Evolutionary conservation across 2,113 vertebrate genomes (phyloP).

Genomic region (Saccopteryx leptura): DNA sequence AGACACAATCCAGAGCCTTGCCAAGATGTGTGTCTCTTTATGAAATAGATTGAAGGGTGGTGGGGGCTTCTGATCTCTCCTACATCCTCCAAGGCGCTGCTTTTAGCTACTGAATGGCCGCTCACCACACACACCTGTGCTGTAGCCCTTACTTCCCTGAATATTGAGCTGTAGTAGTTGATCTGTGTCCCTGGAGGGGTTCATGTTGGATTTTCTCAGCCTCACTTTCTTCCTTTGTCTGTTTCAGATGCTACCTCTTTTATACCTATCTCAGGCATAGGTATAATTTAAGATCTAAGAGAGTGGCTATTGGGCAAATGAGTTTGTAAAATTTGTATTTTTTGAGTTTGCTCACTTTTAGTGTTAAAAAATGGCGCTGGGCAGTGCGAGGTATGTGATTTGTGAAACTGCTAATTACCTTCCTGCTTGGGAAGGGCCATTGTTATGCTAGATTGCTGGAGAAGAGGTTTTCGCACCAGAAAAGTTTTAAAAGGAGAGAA

Average conservation of each 20-base stretch:
- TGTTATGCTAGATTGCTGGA: no score
- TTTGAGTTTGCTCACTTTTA: no score
- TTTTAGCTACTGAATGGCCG: neutral
- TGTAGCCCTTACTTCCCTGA: neutral
- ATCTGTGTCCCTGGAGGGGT: neutral
- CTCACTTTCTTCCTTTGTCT: neutral
- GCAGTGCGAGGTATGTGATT: no score
- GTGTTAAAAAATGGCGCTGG: no score
- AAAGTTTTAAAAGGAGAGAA: no score
- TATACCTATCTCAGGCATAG: neutral
- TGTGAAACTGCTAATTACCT: no score
- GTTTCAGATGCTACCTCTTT: neutral
- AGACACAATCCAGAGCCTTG: constrained; percentile 60
- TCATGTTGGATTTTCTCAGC: neutral
- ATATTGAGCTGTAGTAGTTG: neutral
- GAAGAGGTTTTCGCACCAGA: no score
- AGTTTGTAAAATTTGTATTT: no score
- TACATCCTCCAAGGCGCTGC: neutral
- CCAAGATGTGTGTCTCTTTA: constrained; percentile 57
- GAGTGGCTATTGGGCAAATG: no score
- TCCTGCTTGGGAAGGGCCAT: no score
- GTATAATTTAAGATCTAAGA: neutral
- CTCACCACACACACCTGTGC: neutral
- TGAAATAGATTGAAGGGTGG: neutral
- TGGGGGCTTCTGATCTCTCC: neutral